Evolutionary conservation across 2,888 invertebrate species (phyloP), one percentile per base, ranked within the genome.

Genomic region (Agrenia bidenticulata): DNA sequence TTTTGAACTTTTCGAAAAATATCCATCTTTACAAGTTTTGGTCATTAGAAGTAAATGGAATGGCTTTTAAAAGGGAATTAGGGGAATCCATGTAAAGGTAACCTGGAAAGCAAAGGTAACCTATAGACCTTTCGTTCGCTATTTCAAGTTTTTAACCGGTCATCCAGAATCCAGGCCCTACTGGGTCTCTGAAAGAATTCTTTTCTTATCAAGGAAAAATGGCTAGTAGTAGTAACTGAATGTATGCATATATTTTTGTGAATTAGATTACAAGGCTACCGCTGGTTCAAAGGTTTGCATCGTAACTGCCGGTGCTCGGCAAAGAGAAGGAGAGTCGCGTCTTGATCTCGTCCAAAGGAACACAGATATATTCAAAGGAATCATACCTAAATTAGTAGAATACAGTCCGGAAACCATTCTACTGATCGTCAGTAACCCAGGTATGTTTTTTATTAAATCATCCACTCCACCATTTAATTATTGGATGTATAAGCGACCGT

Each of bases 251-350:
- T 11, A 39, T 39, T 15, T 39, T 39, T n/a, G n/a, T n/a, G n/a
- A n/a, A n/a, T 39, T 77, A 83, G 90, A 94, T 80, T 94, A 90
- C 78, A 80, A 86, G 0, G 84, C 87, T 5, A 87, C 90, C 13
- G 89, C 89, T 58, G 88, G 89, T 58, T 94, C 93, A 0, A 87
- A 87, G 76, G 81, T 96, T 45, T 92, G 92, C 80, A 87, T 96
- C 67, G 88, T 96, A 60, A 94, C 94, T 0, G 95, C 95, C 2
- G 95, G 94, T 1, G 94, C 90, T 17, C 84, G 95, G 26, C 95
- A 95, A 81, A 86, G 89, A 60, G 92, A 92, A 79, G 94, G 94
- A 0, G 94, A 96, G 81, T 85, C 88, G 2, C 85, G 95, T n/a
- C 83, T 94, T 53, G 87, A 89, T 77, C 83, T 96, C 64, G 92